These are phyloP conservation scores for Oceanodroma leucorhoa DNA, from an alignment of 2,797 vertebrate species.

Conservation along the genomic window DNA sequence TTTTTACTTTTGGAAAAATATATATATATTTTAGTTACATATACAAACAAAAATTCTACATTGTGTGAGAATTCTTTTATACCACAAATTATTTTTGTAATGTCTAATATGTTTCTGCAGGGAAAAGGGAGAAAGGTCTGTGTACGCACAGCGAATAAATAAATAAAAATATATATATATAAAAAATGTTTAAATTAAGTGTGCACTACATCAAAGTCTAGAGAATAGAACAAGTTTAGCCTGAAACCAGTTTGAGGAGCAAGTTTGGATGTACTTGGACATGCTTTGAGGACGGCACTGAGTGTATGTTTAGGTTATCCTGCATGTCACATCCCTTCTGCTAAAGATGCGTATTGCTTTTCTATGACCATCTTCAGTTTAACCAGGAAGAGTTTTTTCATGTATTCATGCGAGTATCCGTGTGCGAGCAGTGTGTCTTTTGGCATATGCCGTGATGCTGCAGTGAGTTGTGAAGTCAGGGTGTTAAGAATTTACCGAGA, in stretches of 20 bases:
- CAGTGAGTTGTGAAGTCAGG: constrained; percentile 44
- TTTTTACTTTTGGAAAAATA: constrained; percentile 71
- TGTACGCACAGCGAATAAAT: constrained; percentile 58
- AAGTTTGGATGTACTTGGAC: constrained; percentile 42
- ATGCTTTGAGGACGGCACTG: background rate
- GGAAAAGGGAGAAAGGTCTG: constrained; percentile 63
- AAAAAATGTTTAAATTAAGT: constrained; percentile 41
- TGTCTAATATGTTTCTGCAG: constrained; percentile 66
- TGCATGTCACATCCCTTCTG: constrained; percentile 30
- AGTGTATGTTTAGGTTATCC: background rate
- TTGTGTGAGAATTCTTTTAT: constrained; percentile 73
- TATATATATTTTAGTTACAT: constrained; percentile 76
- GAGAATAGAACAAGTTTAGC: constrained; percentile 24
- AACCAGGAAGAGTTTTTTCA: background rate
- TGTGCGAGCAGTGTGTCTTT: background rate
- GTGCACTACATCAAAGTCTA: constrained; percentile 62
- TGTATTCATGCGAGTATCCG: background rate
- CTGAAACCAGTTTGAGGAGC: constrained; percentile 41
- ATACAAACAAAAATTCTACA: constrained; percentile 68
- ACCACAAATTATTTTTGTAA: constrained; percentile 81
- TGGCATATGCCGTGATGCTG: background rate
- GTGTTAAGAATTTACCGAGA: constrained; percentile 5
- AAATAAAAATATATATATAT: constrained; percentile 36
- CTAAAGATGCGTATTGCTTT: constrained; percentile 21
- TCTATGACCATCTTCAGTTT: background rate